Percentiles rank a stretch among this genome's conserved stretches.
Evolutionary conservation across 2,888 invertebrate genomes (phyloP).

Genomic region (Zeuzera pyrina): DNA sequence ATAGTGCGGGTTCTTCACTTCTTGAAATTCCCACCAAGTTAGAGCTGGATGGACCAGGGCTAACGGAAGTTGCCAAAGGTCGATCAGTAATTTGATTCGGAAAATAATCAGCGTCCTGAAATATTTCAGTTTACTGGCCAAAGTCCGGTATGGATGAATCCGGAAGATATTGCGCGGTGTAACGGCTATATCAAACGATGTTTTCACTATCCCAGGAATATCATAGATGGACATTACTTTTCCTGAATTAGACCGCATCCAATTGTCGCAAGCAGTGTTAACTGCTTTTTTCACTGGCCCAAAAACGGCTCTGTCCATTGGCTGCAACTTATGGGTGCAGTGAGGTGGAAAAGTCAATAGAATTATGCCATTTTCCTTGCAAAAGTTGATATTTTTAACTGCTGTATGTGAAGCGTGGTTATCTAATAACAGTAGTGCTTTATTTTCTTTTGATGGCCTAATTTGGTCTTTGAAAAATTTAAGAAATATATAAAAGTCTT

Average conservation of each 20-base stretch:
- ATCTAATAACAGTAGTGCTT: conserved; percentile 8
- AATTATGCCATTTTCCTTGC: conserved; percentile 26
- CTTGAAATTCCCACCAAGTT: too few relatives aligned
- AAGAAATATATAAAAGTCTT: conserved; percentile 12
- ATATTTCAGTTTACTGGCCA: conserved; percentile 12
- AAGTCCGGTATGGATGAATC: conserved; percentile 1
- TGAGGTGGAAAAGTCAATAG: conserved; percentile 25
- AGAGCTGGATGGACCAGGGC: too few relatives aligned
- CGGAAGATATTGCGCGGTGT: too few relatives aligned
- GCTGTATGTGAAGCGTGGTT: conserved; percentile 11
- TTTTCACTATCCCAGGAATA: conserved; percentile 5
- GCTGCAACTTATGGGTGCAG: conserved; percentile 31
- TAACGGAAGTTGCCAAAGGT: conserved; percentile 8
- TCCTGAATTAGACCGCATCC: too few relatives aligned
- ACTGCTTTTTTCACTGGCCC: conserved; percentile 32
- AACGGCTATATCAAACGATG: conserved; percentile 2
- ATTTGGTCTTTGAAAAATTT: conserved; percentile 6
- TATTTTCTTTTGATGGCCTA: conserved; percentile 4
- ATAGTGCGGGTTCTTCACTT: too few relatives aligned
- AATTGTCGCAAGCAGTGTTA: too few relatives aligned
- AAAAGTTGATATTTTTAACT: conserved; percentile 20
- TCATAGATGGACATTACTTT: conserved; percentile 26
- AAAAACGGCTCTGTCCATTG: conserved; percentile 26
- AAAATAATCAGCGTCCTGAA: conserved; percentile 12
- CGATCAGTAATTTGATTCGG: conserved; percentile 15